Conservation (phyloP, 2,888 invertebrate genomes). For the Scaptomyza tumidula region DNA sequence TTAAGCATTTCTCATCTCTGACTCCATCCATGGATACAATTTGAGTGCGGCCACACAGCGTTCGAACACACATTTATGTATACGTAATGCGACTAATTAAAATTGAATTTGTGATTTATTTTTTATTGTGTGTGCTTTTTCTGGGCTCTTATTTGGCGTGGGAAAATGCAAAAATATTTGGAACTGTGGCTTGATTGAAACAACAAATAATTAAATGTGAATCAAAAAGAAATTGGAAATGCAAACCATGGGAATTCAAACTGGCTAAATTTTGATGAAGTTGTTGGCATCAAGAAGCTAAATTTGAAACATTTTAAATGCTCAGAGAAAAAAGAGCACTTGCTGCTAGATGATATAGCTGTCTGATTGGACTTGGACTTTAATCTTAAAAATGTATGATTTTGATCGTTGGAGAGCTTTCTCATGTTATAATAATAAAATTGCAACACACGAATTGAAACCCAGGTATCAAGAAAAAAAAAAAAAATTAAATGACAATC, state of each 20-base stretch:
- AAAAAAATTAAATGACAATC: no score
- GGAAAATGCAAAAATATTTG: slow-evolving; percentile 51
- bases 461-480: no score
- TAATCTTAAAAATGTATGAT: no score
- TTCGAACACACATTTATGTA: slow-evolving; percentile 49
- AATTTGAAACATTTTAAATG: neutral
- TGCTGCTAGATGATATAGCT: neutral
- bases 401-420: no score
- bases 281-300: neutral
- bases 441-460: no score
- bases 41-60: slow-evolving; percentile 47
- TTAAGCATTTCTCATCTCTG: slow-evolving; percentile 56
- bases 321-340: neutral
- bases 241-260: slow-evolving; percentile 31
- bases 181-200: slow-evolving; percentile 49
- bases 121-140: slow-evolving; percentile 9
- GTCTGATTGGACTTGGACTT: neutral
- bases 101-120: slow-evolving; percentile 63
- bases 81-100: slow-evolving; percentile 77
- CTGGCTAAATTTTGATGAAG: slow-evolving; percentile 1
- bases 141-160: slow-evolving; percentile 43
- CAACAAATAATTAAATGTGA: slow-evolving; percentile 52
- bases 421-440: no score
- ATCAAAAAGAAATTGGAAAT: slow-evolving; percentile 33
- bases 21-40: slow-evolving; percentile 44